Evolutionary conservation across 2,888 invertebrate genomes (phyloP).

Genomic region (Pammene aurita): DNA sequence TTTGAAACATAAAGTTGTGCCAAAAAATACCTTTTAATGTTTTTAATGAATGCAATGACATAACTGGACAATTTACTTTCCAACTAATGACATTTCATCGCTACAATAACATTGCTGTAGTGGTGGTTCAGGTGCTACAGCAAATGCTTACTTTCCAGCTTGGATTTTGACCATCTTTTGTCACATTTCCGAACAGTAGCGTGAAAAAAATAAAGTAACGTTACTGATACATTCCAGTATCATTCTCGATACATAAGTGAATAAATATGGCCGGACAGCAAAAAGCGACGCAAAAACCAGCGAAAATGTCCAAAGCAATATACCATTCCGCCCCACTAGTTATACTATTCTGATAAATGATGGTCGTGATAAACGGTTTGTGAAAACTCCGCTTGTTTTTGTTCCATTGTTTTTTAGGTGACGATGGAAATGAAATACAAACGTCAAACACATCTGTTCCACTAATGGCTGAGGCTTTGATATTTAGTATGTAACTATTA

Average conservation of each 20-base stretch:
- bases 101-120: no score
- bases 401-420: slow-evolving; percentile 37
- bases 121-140: no score
- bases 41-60: no score
- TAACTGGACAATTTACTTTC: no score
- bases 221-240: not conserved
- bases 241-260: slow-evolving; percentile 4
- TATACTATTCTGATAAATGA: slow-evolving; percentile 77
- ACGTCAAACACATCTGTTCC: not conserved
- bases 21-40: no score
- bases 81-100: no score
- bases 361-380: slow-evolving; percentile 61
- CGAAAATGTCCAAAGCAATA: slow-evolving; percentile 69
- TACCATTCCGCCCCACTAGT: slow-evolving; percentile 76
- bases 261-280: slow-evolving; percentile 36
- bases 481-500: no score
- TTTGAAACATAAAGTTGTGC: no score
- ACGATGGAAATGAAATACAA: not conserved
- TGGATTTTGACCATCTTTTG: no score
- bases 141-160: no score
- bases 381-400: slow-evolving; percentile 59
- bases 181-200: no score
- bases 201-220: no score
- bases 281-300: slow-evolving; percentile 49
- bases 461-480: not conserved